A percentile compares a stretch with the other conserved stretches of the same genome.
Evolutionary conservation across 35 echinoderm and acorn worm genomes (phyloP).

Genomic region (Apostichopus parvimensis): DNA sequence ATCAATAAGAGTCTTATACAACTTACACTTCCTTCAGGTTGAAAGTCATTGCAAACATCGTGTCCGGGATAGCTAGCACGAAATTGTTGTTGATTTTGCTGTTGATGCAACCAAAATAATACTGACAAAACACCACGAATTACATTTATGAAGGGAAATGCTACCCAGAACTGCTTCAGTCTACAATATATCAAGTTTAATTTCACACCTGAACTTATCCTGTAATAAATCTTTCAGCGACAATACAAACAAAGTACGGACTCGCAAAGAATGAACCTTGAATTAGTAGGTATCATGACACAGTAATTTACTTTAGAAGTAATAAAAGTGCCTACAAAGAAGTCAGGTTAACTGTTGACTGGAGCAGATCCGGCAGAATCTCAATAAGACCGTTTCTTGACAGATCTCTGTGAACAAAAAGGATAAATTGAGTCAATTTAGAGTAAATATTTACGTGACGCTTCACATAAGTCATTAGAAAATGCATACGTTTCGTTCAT

Average conservation of each 20-base stretch:
- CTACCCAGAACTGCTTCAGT: too few species aligned
- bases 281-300: not conserved
- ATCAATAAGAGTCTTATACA: too few species aligned
- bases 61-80: not conserved
- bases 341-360: not conserved
- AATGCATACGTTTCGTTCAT: too few species aligned
- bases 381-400: not conserved
- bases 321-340: not conserved
- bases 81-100: not conserved
- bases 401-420: not conserved
- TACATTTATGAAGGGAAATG: too few species aligned
- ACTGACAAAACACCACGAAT: not conserved
- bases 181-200: too few species aligned
- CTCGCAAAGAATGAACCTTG: not conserved
- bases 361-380: not conserved
- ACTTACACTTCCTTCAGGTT: too few species aligned
- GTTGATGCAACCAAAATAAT: not conserved
- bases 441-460: too few species aligned
- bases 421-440: not conserved
- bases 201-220: too few species aligned
- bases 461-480: too few species aligned
- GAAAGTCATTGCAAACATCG: not conserved
- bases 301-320: too few species aligned
- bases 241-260: not conserved
- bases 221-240: too few species aligned